Percentiles rank a stretch among this genome's conserved stretches.
These are phyloP conservation scores for Bombus impatiens DNA, from an alignment of 1,140 invertebrate genomes.

Conservation along the genomic window DNA sequence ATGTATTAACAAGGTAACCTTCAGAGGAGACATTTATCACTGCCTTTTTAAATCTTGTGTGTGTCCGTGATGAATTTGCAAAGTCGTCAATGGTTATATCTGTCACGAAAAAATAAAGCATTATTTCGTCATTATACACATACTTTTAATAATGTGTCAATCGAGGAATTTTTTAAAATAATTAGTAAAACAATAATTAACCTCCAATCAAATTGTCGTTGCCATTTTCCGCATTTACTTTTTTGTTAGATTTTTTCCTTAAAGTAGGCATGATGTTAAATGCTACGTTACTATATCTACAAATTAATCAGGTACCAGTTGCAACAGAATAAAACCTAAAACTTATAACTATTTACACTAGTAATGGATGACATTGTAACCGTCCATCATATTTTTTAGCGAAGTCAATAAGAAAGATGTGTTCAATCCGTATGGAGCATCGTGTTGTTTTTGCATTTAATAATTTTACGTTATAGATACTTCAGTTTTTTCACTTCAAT, in stretches of 20 bases:
- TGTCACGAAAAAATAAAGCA: slow-evolving; percentile 1
- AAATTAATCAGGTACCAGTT: slow-evolving; percentile 54
- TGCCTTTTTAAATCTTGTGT: slow-evolving; percentile 54
- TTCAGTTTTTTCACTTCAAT: background rate
- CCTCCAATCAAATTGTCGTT: slow-evolving; percentile 48
- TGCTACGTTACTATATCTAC: slow-evolving; percentile 9
- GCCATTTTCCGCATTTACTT: slow-evolving; percentile 4
- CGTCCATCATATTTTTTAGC: background rate
- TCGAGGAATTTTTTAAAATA: background rate
- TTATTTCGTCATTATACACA: background rate
- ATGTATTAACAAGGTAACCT: slow-evolving; percentile 44
- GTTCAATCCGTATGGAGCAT: too few species aligned
- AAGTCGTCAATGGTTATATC: slow-evolving; percentile 63
- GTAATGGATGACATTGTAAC: background rate
- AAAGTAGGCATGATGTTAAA: slow-evolving; percentile 38
- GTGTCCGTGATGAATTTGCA: slow-evolving; percentile 56
- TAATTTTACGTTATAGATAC: background rate
- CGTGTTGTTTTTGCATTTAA: background rate
- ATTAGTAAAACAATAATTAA: slow-evolving; percentile 41
- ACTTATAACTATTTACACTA: slow-evolving; percentile 61
- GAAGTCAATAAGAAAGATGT: background rate
- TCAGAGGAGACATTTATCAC: slow-evolving; percentile 42
- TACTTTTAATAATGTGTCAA: background rate
- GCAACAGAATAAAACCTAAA: slow-evolving; percentile 24
- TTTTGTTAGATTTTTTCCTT: slow-evolving; percentile 51